Conservation (phyloP, 2,888 invertebrate genomes). For the Xanthostigma xanthostigma region DNA sequence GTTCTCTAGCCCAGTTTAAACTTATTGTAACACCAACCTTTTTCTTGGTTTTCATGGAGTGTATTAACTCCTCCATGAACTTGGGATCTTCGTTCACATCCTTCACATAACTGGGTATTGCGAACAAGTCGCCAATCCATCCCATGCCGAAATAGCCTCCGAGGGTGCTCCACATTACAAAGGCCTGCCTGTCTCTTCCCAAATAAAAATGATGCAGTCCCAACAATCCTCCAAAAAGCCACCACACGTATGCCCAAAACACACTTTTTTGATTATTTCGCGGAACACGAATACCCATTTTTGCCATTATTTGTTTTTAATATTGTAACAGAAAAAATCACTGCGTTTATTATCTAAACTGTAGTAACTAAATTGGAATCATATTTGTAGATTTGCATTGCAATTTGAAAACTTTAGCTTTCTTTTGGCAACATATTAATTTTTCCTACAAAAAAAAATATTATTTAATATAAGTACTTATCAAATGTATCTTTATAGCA, state of each 20-base stretch:
- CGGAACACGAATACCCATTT: too few species aligned
- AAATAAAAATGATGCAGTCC: conserved; percentile 88
- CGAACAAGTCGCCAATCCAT: conserved; percentile 73
- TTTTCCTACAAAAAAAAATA: too few species aligned
- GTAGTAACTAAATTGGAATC: too few species aligned
- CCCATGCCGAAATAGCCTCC: conserved; percentile 77
- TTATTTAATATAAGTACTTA: too few species aligned
- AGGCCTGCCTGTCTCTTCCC: conserved; percentile 75
- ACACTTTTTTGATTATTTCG: conserved; percentile 35
- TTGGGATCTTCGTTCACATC: conserved; percentile 63
- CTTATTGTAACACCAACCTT: conserved; percentile 30
- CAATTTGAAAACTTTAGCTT: too few species aligned
- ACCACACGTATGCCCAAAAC: conserved; percentile 61
- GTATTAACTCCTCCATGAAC: conserved; percentile 46
- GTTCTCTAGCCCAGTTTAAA: too few species aligned
- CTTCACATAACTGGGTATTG: conserved; percentile 71
- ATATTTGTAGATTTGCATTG: too few species aligned
- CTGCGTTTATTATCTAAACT: too few species aligned
- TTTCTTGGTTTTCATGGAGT: conserved; percentile 40
- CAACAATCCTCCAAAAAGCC: conserved; percentile 77
- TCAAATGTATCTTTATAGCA: too few species aligned
- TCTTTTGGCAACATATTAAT: too few species aligned
- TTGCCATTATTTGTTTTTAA: too few species aligned
- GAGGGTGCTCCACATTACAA: conserved; percentile 76
- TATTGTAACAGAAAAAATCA: too few species aligned